A percentile compares a stretch with the other conserved stretches of the same genome.
These are phyloP conservation scores for Dolichomitus sp. DNA, from an alignment of 2,888 invertebrate genomes.

Conservation along the genomic window DNA sequence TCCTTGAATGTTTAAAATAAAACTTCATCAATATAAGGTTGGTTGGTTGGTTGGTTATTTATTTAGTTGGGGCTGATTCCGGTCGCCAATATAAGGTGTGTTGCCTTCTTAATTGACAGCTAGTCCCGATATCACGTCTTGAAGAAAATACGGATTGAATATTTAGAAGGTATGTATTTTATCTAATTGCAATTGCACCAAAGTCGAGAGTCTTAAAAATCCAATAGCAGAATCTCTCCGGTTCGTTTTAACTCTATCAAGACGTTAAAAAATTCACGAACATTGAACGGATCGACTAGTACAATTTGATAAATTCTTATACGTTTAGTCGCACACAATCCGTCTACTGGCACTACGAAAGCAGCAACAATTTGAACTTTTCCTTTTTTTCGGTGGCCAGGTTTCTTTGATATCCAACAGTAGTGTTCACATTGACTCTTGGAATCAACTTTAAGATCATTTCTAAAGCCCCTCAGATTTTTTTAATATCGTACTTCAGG, in stretches of 20 bases:
- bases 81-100: no score
- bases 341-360: background rate
- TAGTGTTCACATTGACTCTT: background rate
- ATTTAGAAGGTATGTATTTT: background rate
- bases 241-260: constrained; percentile 2
- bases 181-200: background rate
- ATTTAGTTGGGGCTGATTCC: no score
- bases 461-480: no score
- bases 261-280: constrained; percentile 30
- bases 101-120: no score
- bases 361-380: background rate
- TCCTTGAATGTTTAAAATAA: no score
- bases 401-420: background rate
- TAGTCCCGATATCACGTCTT: no score
- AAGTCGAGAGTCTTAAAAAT: background rate
- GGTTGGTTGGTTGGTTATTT: no score
- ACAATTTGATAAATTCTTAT: background rate
- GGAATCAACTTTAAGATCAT: no score
- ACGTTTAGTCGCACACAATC: background rate
- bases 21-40: no score
- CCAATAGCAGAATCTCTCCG: background rate
- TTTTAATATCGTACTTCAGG: no score
- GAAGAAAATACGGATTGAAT: background rate
- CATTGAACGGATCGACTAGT: constrained; percentile 7
- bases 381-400: background rate